These are phyloP conservation scores for Cephalotes varians DNA, from an alignment of 2,888 invertebrate genomes.

Conservation along the genomic window DNA sequence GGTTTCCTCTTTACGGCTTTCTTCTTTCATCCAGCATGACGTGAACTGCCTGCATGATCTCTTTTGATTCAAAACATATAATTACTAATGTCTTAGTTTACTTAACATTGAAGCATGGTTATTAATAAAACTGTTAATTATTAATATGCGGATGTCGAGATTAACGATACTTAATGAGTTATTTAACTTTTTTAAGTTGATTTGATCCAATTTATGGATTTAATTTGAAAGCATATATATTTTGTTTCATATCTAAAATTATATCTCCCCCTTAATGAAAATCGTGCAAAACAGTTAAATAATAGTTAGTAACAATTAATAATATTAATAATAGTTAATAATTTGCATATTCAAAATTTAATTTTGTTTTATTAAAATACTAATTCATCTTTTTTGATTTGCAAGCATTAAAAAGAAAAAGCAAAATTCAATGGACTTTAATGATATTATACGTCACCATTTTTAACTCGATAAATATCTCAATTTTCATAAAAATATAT, in stretches of 20 bases:
- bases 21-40: conserved; percentile 26
- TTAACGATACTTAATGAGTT: not conserved
- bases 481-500: not conserved
- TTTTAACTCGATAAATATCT: not conserved
- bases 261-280: not conserved
- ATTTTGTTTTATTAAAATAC: not conserved
- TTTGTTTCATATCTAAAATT: not conserved
- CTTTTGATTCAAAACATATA: not conserved
- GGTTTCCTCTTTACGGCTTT: conserved; percentile 47
- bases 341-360: not conserved
- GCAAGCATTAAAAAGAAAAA: not conserved
- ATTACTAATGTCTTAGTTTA: not conserved
- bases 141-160: not conserved
- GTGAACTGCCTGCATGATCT: conserved; percentile 14
- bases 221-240: not conserved
- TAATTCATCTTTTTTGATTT: not conserved
- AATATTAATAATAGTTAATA: no score
- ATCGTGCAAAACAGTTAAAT: not conserved
- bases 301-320: no score
- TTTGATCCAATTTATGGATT: not conserved
- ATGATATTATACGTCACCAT: not conserved
- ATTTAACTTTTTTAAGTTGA: not conserved
- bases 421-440: not conserved
- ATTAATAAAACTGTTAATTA: conserved; percentile 3
- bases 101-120: not conserved